Conservation (phyloP, 1,140 invertebrate species). For the Agrilus planipennis region DNA sequence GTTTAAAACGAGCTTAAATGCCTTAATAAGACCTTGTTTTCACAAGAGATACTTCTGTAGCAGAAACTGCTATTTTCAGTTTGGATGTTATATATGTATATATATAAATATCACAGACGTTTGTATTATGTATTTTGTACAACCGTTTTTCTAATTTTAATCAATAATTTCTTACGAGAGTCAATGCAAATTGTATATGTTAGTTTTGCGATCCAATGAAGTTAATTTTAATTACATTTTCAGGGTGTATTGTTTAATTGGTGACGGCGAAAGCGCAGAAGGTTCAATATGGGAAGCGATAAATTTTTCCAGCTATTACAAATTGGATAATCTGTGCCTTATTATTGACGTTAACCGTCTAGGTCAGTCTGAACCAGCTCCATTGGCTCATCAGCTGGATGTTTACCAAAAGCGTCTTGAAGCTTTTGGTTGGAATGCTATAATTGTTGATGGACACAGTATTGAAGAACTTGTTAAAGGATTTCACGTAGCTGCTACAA, state of each 20-base stretch:
- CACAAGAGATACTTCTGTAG: too few species aligned
- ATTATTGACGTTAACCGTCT: constrained; percentile 96
- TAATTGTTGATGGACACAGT: constrained; percentile 95
- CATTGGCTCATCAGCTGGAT: constrained; percentile 87
- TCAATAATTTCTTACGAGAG: too few species aligned
- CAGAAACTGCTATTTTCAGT: too few species aligned
- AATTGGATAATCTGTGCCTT: constrained; percentile 92
- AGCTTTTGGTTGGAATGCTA: constrained; percentile 85
- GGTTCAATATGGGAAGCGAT: constrained; percentile 99
- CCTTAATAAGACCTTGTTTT: too few species aligned
- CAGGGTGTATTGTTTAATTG: constrained; percentile 89
- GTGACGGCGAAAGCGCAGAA: constrained; percentile 97
- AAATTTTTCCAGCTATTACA: constrained; percentile 88
- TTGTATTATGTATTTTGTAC: too few species aligned
- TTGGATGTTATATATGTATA: too few species aligned
- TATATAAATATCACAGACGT: too few species aligned
- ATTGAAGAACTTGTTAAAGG: constrained; percentile 82
- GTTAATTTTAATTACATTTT: constrained; percentile 5
- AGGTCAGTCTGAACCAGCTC: constrained; percentile 91
- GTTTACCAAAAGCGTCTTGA: constrained; percentile 77
- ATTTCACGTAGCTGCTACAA: constrained; percentile 66
- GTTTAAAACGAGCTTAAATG: too few species aligned
- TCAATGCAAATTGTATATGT: background rate
- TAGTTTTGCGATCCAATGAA: background rate
- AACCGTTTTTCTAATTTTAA: too few species aligned